A percentile compares a stretch with the other conserved stretches of the same genome.
These are phyloP conservation scores for Ceyx melanurus DNA, from an alignment of 2,113 vertebrate genomes.

Conservation along the genomic window DNA sequence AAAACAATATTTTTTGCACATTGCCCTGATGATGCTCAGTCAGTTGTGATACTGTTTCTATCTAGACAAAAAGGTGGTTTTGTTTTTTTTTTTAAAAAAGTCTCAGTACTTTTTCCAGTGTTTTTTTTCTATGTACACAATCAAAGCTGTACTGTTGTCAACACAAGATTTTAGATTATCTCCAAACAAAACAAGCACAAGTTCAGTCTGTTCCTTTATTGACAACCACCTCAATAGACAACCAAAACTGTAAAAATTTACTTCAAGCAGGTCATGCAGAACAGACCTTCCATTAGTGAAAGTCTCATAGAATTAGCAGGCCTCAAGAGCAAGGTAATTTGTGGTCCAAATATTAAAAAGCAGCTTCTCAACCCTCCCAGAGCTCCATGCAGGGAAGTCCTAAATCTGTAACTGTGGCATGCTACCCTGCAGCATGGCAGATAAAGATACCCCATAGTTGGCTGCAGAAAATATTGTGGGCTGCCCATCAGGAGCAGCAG, in stretches of 20 bases:
- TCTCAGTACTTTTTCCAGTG: not conserved
- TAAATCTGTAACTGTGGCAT: not conserved
- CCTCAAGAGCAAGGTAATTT: not conserved
- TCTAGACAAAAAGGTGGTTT: not conserved
- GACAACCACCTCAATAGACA: not conserved
- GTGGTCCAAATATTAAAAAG: not conserved
- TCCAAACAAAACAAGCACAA: not conserved
- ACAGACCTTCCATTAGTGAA: not conserved
- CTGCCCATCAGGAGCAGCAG: not conserved
- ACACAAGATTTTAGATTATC: not conserved
- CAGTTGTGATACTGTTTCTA: not conserved
- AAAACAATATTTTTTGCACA: not conserved
- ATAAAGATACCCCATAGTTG: accelerated
- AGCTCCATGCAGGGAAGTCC: not conserved
- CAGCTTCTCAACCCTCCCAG: not conserved
- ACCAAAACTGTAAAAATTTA: not conserved
- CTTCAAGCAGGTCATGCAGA: not conserved
- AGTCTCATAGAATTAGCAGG: not conserved
- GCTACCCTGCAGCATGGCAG: not conserved
- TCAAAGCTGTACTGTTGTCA: not conserved
- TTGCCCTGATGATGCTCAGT: not conserved
- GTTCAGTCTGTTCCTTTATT: not conserved
- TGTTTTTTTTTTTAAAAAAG: not conserved
- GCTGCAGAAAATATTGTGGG: not conserved
- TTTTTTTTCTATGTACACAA: not conserved